A percentile compares a stretch with the other conserved stretches of the same genome.
Evolutionary conservation across 2,113 vertebrate genomes (phyloP).

Genomic region (Sylvia atricapilla): DNA sequence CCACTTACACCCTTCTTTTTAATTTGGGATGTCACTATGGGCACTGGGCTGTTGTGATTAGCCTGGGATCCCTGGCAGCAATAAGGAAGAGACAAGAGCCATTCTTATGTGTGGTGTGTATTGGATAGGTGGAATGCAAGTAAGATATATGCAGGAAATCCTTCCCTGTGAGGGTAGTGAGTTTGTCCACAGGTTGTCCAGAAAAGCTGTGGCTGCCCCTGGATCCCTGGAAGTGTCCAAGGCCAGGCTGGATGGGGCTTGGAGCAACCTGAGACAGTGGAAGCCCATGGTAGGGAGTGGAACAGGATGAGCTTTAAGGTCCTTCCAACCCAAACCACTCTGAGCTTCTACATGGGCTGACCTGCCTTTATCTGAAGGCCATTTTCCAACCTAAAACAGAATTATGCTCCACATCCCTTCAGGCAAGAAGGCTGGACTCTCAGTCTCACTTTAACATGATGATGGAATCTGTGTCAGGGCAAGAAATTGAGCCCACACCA

Average conservation of each 20-base stretch:
- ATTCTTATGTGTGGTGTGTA: neutral
- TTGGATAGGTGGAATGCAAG: neutral
- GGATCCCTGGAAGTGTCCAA: neutral
- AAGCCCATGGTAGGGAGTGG: neutral
- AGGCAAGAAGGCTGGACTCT: neutral
- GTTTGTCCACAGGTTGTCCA: fast-evolving
- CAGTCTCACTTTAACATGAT: neutral
- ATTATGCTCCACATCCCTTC: neutral
- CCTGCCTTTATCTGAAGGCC: neutral
- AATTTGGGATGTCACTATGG: neutral
- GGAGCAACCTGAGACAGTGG: neutral
- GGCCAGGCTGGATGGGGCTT: fast-evolving
- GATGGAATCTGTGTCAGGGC: neutral
- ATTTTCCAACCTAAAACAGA: neutral
- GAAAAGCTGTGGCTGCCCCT: neutral
- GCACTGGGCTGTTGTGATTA: neutral
- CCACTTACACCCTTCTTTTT: neutral
- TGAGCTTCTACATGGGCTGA: neutral
- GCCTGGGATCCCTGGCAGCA: neutral
- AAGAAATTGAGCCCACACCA: neutral
- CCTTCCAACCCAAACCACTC: neutral
- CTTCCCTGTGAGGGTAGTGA: neutral
- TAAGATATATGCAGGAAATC: neutral
- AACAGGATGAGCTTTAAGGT: neutral
- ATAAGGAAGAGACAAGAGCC: neutral